A percentile compares a stretch with the other conserved stretches of the same genome.
Evolutionary conservation across 2,113 vertebrate species (phyloP).

Genomic region (Anolis sagrei): DNA sequence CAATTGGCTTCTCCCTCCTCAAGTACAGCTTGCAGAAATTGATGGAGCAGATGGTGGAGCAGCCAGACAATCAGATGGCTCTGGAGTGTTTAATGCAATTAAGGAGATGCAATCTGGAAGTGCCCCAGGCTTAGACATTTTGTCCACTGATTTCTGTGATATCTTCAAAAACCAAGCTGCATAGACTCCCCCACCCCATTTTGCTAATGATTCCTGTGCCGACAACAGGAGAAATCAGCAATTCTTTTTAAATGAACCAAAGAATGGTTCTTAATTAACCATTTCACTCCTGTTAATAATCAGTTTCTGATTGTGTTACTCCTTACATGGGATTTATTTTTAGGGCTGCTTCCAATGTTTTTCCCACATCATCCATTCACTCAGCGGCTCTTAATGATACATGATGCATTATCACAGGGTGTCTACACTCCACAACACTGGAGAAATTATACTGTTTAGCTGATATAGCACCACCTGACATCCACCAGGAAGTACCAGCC

Average conservation of each 20-base stretch:
- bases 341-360: background rate
- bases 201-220: slow-evolving; percentile 42
- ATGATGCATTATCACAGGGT: no score
- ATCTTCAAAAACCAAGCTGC: slow-evolving; percentile 47
- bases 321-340: background rate
- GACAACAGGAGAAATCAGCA: background rate
- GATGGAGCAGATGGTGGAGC: slow-evolving; percentile 55
- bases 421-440: no score
- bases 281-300: background rate
- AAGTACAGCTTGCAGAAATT: slow-evolving; percentile 49
- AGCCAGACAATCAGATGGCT: slow-evolving; percentile 56
- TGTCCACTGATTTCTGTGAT: slow-evolving; percentile 33
- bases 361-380: background rate
- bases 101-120: slow-evolving; percentile 61
- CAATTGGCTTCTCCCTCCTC: slow-evolving; percentile 24
- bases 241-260: slow-evolving; percentile 26
- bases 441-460: no score
- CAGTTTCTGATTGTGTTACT: background rate
- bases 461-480: no score
- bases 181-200: background rate
- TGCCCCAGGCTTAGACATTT: slow-evolving; percentile 30
- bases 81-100: slow-evolving; percentile 56
- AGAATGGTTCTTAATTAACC: slow-evolving; percentile 10
- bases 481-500: no score
- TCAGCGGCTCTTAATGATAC: no score